Conservation (phyloP, 64 coral and sea anemone species). For the Stylophora pistillata region DNA sequence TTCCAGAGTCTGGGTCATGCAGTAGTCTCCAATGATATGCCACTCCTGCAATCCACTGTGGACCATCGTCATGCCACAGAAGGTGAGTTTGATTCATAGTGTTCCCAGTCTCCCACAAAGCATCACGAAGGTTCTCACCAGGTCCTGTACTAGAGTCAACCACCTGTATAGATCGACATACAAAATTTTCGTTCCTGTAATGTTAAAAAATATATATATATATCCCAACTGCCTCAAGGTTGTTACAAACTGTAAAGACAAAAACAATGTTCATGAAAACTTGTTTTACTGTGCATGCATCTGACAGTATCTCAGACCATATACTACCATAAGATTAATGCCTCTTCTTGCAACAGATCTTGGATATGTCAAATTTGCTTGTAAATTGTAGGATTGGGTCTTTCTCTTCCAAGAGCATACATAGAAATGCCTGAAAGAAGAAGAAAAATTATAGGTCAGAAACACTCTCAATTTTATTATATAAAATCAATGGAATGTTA, state of each 20-base stretch:
- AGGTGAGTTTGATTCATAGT: conserved; percentile 42
- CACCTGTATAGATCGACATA: background rate
- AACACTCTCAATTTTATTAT: too few species aligned
- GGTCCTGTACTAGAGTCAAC: conserved; percentile 39
- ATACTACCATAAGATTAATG: conserved; percentile 51
- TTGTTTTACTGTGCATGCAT: background rate
- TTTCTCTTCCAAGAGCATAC: conserved; percentile 29
- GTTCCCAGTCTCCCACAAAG: conserved; percentile 57
- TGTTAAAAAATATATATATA: too few species aligned
- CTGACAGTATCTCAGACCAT: background rate
- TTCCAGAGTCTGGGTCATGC: conserved; percentile 48
- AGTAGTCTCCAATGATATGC: conserved; percentile 41
- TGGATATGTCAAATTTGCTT: background rate
- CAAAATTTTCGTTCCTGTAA: background rate
- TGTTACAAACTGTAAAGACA: too few species aligned
- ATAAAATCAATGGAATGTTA: too few species aligned
- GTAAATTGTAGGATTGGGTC: conserved; percentile 23
- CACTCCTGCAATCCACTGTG: background rate
- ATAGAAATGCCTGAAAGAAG: conserved; percentile 22
- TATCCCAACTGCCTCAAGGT: too few species aligned
- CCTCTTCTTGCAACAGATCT: conserved; percentile 25
- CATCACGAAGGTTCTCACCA: conserved; percentile 29
- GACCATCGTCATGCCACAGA: conserved; percentile 34
- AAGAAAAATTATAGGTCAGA: background rate
- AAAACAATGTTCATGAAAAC: background rate